A percentile compares a stretch with the other conserved stretches of the same genome.
Evolutionary conservation across 2,888 invertebrate genomes (phyloP).

Genomic region (Cheilosia grossa): DNA sequence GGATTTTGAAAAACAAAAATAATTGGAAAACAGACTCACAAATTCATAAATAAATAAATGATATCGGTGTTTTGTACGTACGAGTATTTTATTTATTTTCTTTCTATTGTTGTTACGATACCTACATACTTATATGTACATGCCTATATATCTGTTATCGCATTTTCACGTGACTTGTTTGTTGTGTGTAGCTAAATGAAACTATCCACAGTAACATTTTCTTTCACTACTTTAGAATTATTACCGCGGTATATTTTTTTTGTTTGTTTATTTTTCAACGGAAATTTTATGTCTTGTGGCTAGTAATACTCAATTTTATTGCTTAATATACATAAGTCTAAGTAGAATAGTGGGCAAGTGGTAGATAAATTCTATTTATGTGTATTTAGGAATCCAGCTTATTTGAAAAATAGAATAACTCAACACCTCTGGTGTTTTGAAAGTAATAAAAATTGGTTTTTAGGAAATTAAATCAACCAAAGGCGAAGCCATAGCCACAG

Average conservation of each 20-base stretch:
- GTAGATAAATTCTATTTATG: too few species aligned
- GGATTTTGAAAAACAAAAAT: not conserved
- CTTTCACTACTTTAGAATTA: not conserved
- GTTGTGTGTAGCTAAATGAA: slow-evolving; percentile 39
- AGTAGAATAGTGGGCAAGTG: not conserved
- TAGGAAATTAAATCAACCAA: too few species aligned
- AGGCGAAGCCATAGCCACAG: too few species aligned
- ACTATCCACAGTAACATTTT: slow-evolving; percentile 17
- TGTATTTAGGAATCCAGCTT: too few species aligned
- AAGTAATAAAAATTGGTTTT: too few species aligned
- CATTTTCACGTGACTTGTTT: slow-evolving; percentile 27
- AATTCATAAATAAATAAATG: slow-evolving; percentile 35
- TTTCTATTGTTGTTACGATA: slow-evolving; percentile 15
- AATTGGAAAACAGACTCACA: slow-evolving; percentile 21
- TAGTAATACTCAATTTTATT: slow-evolving; percentile 18
- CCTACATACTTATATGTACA: not conserved
- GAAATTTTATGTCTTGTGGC: not conserved
- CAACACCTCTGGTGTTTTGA: too few species aligned
- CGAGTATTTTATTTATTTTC: slow-evolving; percentile 29
- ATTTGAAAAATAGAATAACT: too few species aligned
- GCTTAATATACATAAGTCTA: not conserved
- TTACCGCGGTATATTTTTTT: not conserved
- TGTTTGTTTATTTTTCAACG: slow-evolving; percentile 14
- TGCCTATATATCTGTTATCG: slow-evolving; percentile 15
- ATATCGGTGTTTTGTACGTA: slow-evolving; percentile 28